These are phyloP conservation scores for Agriopis leucophaearia DNA, from an alignment of 2,888 invertebrate genomes.

Conservation along the genomic window DNA sequence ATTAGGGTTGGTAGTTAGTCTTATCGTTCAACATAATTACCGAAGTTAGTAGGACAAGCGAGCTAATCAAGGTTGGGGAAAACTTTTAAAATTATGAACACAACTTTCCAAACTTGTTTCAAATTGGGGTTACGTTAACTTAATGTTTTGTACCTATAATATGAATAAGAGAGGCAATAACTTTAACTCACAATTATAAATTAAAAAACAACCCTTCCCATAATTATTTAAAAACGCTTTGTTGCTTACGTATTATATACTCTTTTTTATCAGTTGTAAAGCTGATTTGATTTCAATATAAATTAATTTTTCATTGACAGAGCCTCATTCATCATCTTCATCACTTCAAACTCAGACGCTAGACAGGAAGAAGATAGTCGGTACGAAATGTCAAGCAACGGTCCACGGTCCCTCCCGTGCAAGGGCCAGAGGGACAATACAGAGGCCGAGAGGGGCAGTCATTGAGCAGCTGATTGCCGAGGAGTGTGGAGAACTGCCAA, in stretches of 20 bases:
- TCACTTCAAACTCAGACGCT: conserved; percentile 81
- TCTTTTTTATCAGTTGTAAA: neutral
- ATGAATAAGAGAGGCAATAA: neutral
- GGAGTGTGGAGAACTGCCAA: conserved; percentile 77
- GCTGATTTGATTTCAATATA: neutral
- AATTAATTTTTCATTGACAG: conserved; percentile 54
- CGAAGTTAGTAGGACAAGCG: conserved; percentile 14
- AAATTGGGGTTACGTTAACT: conserved; percentile 4
- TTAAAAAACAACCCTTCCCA: neutral
- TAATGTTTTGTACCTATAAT: conserved; percentile 12
- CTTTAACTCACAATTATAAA: neutral
- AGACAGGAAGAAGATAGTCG: conserved; percentile 71
- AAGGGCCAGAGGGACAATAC: conserved; percentile 66
- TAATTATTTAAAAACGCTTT: conserved; percentile 18
- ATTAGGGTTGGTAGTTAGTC: conserved; percentile 13
- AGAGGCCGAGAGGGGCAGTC: conserved; percentile 73
- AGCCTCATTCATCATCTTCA: conserved; percentile 82
- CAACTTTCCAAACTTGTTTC: conserved; percentile 13
- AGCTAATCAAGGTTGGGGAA: conserved; percentile 3
- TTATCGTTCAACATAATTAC: conserved; percentile 11
- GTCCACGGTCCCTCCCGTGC: conserved; percentile 73
- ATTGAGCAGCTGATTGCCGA: conserved; percentile 81
- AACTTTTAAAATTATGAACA: conserved; percentile 18
- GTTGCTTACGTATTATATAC: conserved; percentile 19
- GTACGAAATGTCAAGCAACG: conserved; percentile 76